Evolutionary conservation across 2,888 invertebrate genomes (phyloP).

Genomic region (Drepanosiphum platanoidis): DNA sequence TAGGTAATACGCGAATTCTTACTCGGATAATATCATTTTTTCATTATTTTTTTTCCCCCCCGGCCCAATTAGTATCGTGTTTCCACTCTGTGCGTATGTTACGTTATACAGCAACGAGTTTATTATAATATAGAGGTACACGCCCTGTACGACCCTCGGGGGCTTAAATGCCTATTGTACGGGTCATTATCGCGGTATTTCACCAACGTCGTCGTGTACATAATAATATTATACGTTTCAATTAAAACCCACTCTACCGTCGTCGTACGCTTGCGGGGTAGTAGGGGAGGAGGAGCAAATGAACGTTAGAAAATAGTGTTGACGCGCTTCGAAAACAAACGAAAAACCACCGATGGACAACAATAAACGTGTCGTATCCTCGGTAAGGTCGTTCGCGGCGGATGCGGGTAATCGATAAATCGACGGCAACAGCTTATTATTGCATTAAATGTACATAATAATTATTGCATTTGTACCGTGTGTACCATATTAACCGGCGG

Average conservation of each 20-base stretch:
- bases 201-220: no score
- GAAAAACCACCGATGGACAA: background rate
- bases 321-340: background rate
- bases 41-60: background rate
- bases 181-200: slow-evolving; percentile 34
- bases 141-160: background rate
- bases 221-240: background rate
- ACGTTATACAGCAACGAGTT: no score
- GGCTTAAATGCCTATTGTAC: background rate
- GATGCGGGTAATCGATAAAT: no score
- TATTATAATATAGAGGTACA: no score
- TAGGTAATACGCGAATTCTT: no score
- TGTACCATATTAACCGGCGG: no score
- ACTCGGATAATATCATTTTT: no score
- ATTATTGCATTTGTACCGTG: no score
- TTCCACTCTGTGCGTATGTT: background rate
- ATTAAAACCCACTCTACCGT: slow-evolving; percentile 1
- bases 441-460: no score
- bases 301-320: background rate
- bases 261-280: background rate
- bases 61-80: background rate
- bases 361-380: no score
- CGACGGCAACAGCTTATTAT: no score
- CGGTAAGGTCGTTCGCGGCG: no score
- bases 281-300: background rate